Conservation (phyloP, 1,140 invertebrate genomes). For the Periplaneta americana region DNA sequence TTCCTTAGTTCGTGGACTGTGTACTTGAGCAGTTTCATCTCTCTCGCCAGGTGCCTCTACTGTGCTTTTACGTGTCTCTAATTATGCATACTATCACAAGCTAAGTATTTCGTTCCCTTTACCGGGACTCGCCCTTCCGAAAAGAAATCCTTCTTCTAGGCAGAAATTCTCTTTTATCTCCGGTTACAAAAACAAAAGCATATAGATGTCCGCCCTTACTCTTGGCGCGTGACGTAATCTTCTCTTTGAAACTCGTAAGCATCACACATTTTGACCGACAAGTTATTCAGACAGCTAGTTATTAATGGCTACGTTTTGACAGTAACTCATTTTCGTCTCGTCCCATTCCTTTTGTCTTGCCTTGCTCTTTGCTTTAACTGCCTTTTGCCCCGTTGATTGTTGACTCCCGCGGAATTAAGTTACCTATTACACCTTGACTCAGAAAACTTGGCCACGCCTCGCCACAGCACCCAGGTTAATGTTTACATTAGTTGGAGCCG, state of each 20-base stretch:
- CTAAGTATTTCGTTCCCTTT: not conserved
- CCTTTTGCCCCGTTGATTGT: not conserved
- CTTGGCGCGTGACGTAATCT: not conserved
- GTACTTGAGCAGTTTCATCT: too few species aligned
- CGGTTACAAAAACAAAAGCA: not conserved
- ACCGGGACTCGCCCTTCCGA: not conserved
- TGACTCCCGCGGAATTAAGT: not conserved
- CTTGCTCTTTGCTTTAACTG: too few species aligned
- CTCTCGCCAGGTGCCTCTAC: too few species aligned
- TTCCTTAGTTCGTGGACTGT: too few species aligned
- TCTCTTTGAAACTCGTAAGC: too few species aligned
- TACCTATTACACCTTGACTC: not conserved
- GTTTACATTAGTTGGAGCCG: not conserved
- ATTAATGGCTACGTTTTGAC: not conserved
- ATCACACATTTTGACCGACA: not conserved
- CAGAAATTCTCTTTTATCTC: not conserved
- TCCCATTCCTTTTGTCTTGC: not conserved
- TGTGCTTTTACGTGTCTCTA: too few species aligned
- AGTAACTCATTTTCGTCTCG: not conserved
- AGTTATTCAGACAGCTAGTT: not conserved
- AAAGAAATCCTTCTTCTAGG: not conserved
- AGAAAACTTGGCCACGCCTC: not conserved
- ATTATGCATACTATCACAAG: not conserved
- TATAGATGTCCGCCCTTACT: not conserved
- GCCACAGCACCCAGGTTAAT: not conserved